Evolutionary conservation across 1,140 invertebrate species (phyloP).

Genomic region (Zelostemma sp.): DNA sequence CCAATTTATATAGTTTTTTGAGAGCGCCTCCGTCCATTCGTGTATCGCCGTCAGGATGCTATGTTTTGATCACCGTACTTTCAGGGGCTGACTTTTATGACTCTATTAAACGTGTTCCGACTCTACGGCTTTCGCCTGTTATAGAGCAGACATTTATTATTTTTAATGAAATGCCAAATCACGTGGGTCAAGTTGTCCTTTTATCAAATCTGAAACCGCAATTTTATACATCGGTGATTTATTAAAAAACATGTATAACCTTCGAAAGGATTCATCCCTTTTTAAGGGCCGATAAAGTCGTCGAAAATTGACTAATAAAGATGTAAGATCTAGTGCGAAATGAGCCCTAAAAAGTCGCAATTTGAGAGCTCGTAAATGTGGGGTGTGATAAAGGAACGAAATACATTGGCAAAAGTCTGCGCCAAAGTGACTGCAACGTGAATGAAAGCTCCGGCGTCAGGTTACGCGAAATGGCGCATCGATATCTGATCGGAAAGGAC

Average conservation of each 20-base stretch:
- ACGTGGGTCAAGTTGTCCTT: constrained; percentile 15
- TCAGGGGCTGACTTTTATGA: constrained; percentile 49
- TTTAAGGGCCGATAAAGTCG: not conserved
- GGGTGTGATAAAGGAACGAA: constrained; percentile 28
- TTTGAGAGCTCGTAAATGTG: not conserved
- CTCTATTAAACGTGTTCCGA: constrained; percentile 50
- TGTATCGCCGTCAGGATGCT: constrained; percentile 37
- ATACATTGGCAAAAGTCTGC: constrained; percentile 32
- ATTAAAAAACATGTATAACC: constrained; percentile 26
- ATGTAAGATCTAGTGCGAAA: not conserved
- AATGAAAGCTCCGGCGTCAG: constrained; percentile 23
- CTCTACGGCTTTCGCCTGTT: constrained; percentile 45
- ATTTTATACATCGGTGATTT: constrained; percentile 13
- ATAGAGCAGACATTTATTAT: constrained; percentile 47
- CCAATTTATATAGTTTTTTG: constrained; percentile 40
- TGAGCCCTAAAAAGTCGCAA: not conserved
- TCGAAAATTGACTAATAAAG: not conserved
- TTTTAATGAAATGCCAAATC: constrained; percentile 46
- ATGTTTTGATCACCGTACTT: constrained; percentile 52
- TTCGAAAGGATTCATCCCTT: not conserved
- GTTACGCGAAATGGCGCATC: constrained; percentile 32
- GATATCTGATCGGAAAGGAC: constrained; percentile 52
- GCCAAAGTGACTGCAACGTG: constrained; percentile 31
- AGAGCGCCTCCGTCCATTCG: constrained; percentile 36
- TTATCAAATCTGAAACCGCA: not conserved